Base-by-base conservation (phyloP, 2,888 invertebrate species). In the Ophion costatus region DNA sequence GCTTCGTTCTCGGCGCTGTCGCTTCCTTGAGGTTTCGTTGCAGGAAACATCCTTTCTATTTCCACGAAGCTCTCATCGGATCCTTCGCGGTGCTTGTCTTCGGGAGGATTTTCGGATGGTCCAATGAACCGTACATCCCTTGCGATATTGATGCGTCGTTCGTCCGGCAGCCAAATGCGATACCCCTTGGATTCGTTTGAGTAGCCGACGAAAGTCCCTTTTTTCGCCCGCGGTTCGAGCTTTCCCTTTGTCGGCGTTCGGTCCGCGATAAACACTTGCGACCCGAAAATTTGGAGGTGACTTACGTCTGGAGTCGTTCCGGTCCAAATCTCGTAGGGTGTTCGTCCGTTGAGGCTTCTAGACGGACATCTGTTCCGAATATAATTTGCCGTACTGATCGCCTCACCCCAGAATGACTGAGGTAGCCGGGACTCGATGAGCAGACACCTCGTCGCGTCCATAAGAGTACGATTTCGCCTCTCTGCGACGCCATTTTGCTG, bases 401-500 rank as follows among this genome's bases (percentile, higher is more conserved):
- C 89, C 81, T 89, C 88, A 10, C 88, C 87, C 89, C 89, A 90
- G 38, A 89, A 87, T 10, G 82, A 73, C 20, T 66, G 45, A 6
- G 82, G 64, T 11, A 89, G 71, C 10, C 63, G 77, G 20, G 88
- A 80, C 51, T 89, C 80, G 4, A 85, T 71, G 20, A 89, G 24
- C 17, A 86, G 29, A 29, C 85, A 84, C 24, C 88, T 14, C 1
- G 84, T 75, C 70, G 81, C 84, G 2, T 91, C 86, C 14, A 87
- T 17, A 5, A 86, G 57, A 0, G 84, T 83, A 4, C 83, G 64
- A 61, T 84, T 87, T 67, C 89, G 88, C 7, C 90, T 57, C 75
- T 93, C 93, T 0, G 92, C 90, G 7, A 88, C 78, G 2, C 92
- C 92, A 81, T 92, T 93, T 71, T 90, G 90, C 70, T 91, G 87